Evolutionary conservation across 2,797 vertebrate genomes (phyloP), one percentile per base, ranked within the genome.

Genomic region (Lacerta viridis): DNA sequence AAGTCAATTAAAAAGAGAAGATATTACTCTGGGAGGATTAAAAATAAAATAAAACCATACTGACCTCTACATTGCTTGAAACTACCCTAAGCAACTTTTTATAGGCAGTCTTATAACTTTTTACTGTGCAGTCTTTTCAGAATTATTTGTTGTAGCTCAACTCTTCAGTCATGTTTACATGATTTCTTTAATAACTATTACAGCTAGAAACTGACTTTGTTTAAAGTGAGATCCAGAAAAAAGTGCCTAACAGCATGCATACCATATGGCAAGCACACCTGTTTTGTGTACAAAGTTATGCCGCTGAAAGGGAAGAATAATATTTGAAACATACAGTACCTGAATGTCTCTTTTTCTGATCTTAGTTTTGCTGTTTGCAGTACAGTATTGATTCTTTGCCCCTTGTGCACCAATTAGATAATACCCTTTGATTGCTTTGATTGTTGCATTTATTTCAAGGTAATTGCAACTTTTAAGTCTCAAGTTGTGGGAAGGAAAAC

Each of bases 181-280:
- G 20, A 69, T 77, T 86, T 68, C 64, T n/a, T 79, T 79, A n/a
- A 69, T 25, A 69, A 76, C 11, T 77, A 46, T 46, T 66, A 86
- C 64, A 69, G 61, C 15, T 79, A 46, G 39, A 27, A 29, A 17
- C 9, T 69, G 29, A 69, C 61, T 69, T 69, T 55, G 41, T 85
- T 78, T 78, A 59, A 69, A 71, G 69, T 17, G 23, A 59, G 36
- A 77, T 29, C 81, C 33, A 88, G 69, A 33, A 71, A 83, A 71
- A 79, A 79, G 64, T 55, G 64, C 43, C 76, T 86, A n/a, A 27
- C n/a, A 69, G 64, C 13, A 43, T 39, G 43, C 13, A 27, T 50
- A 20, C 61, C 85, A 86, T 86, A 79, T 86, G 85, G 76, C 36
- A 46, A n/a, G 64, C 13, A 27, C 61, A 61, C 69, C 86, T 64